A percentile compares a stretch with the other conserved stretches of the same genome.
phyloP scores from a whole-genome alignment of 2,888 invertebrate genomes.

The Zygogramma bicolorata region DNA sequence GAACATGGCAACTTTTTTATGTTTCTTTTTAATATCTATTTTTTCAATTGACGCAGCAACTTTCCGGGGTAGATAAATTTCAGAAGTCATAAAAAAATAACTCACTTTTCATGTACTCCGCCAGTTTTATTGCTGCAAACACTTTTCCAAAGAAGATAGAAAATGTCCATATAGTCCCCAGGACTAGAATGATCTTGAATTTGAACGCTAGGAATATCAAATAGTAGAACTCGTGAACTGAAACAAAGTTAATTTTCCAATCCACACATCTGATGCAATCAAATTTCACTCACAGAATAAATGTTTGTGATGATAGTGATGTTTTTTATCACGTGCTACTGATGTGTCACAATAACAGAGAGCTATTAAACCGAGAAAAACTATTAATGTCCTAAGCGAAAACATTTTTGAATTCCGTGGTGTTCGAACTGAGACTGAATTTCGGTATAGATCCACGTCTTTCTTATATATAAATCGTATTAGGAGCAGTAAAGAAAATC shows the following conservation, averaged over 20 bases:
- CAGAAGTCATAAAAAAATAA: not conserved
- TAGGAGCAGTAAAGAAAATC: constrained; percentile 8
- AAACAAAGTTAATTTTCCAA: constrained; percentile 34
- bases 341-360: constrained; percentile 36
- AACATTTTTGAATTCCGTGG: not conserved
- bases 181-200: constrained; percentile 59
- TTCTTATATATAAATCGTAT: constrained; percentile 26
- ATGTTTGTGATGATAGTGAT: constrained; percentile 35
- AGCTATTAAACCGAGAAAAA: constrained; percentile 25
- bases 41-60: too few species aligned
- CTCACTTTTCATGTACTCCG: constrained; percentile 55
- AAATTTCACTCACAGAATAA: constrained; percentile 36
- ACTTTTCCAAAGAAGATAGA: constrained; percentile 60
- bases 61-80: too few species aligned
- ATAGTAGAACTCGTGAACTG: constrained; percentile 58
- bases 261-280: not conserved
- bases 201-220: constrained; percentile 61
- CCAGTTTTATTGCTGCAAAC: constrained; percentile 58
- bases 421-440: not conserved
- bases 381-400: not conserved
- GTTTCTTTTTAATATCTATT: too few species aligned
- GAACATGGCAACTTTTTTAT: too few species aligned
- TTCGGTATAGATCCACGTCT: not conserved
- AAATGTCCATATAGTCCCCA: constrained; percentile 59
- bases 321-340: constrained; percentile 20